These are phyloP conservation scores for Aleadryas rufinucha DNA, from an alignment of 2,113 vertebrate genomes.

Conservation along the genomic window DNA sequence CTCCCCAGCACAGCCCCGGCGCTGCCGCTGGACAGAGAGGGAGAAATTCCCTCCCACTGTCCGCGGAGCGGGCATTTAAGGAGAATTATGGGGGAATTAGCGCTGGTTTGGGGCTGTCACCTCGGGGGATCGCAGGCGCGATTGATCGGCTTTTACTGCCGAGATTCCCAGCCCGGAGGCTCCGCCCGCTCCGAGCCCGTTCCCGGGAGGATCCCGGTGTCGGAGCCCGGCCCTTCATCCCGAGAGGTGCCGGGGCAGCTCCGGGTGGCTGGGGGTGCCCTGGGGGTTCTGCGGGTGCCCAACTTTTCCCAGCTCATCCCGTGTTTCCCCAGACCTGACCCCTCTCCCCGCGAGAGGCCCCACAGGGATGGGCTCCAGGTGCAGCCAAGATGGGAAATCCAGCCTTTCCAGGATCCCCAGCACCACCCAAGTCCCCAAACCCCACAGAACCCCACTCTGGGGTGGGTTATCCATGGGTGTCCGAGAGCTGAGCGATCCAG, in stretches of 20 bases:
- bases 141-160: neutral
- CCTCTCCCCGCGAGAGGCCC: neutral
- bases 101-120: neutral
- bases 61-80: neutral
- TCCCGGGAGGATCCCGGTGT: fast-evolving
- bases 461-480: neutral
- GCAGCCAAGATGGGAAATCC: neutral
- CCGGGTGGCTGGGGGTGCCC: neutral
- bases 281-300: neutral
- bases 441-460: fast-evolving
- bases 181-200: neutral
- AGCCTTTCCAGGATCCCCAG: fast-evolving
- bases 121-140: neutral
- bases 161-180: fast-evolving
- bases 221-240: neutral
- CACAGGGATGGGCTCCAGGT: fast-evolving
- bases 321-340: fast-evolving
- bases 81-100: neutral
- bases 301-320: fast-evolving
- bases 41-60: neutral
- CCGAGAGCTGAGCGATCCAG: neutral
- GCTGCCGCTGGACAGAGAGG: neutral
- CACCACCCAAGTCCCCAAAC: fast-evolving
- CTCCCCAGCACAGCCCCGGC: neutral
- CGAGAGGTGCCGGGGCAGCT: fast-evolving